Base-by-base conservation (phyloP, 2,797 vertebrate species). In the Diplodus puntazzo region DNA sequence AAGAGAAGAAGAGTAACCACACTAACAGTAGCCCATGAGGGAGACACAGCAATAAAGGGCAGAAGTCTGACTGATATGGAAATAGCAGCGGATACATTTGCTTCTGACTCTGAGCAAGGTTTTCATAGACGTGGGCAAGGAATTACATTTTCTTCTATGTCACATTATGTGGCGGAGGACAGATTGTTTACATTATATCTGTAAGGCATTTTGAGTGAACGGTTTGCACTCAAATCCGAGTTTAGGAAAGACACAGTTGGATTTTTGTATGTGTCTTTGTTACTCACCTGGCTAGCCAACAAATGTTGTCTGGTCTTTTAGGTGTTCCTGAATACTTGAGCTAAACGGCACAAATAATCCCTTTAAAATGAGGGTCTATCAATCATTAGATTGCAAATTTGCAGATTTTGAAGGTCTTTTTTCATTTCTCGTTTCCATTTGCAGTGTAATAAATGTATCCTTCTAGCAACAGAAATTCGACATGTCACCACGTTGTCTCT, bases 401-500 rank as follows among this genome's bases (percentile, higher is more conserved):
- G 2, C 1, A 13, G 0, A 43, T 61, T 14, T 34, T 34, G 8
- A 34, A 49, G 3, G 34, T 21, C 27, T 30, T 10, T 23, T n/a
- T 12, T 5, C 25, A 18, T 16, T 64, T 57, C 8, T 11, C 43
- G 20, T 4, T n/a, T 4, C 21, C 4, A 1, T 74, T 27, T 43
- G 6, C 25, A 16, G 17, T 20, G 25, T 6, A 69, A 54, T 34
- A 75, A 30, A 49, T 55, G 43, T 5, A 23, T 61, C n/a, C 63
- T 69, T 50, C 12, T 3, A 34, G 73, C 53, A 48, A 59, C 21
- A n/a, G 5, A 64, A 18, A 4, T n/a, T 54, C 81, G 74, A 74
- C 53, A 71, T 77, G 69, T 77, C 16, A 52, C 57, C 21, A 58
- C 48, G 1, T 45, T 65, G 46, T 53, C 43, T 64, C 18, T 60